phyloP scores from a whole-genome alignment of 2,888 invertebrate genomes.

The Formica aserva region DNA sequence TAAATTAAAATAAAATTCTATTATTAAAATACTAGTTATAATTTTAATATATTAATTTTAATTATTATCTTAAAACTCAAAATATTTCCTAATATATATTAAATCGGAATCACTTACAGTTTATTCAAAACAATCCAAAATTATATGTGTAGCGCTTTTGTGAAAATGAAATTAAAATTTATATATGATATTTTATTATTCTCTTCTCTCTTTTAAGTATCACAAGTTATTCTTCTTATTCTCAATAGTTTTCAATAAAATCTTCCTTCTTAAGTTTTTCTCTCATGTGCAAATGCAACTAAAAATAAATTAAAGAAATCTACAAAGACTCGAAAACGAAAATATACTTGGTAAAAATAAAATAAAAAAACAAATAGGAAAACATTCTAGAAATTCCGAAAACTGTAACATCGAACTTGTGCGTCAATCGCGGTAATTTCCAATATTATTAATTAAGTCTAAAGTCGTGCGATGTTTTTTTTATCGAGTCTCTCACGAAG shows the following conservation, averaged over 20 bases:
- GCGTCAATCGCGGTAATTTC: constrained; percentile 72
- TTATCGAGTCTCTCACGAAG: constrained; percentile 69
- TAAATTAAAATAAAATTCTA: background rate
- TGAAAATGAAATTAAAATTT: background rate
- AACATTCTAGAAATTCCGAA: constrained; percentile 1
- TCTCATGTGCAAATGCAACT: background rate
- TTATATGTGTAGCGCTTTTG: background rate
- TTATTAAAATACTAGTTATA: background rate
- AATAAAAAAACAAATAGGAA: background rate
- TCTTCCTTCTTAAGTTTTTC: background rate
- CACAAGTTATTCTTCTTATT: background rate
- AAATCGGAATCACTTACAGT: background rate
- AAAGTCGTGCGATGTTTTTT: constrained; percentile 70
- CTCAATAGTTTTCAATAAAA: constrained; percentile 8
- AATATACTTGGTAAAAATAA: background rate
- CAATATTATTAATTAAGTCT: constrained; percentile 79
- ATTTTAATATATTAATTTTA: background rate
- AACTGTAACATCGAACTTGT: constrained; percentile 32
- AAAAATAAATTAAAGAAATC: constrained; percentile 11
- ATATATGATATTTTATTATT: background rate
- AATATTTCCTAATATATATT: background rate
- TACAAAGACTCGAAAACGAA: background rate
- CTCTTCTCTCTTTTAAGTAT: background rate
- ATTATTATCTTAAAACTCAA: background rate
- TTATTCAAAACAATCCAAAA: background rate